These are phyloP conservation scores for Scopus umbretta DNA, from an alignment of 2,113 vertebrate genomes.

Conservation along the genomic window DNA sequence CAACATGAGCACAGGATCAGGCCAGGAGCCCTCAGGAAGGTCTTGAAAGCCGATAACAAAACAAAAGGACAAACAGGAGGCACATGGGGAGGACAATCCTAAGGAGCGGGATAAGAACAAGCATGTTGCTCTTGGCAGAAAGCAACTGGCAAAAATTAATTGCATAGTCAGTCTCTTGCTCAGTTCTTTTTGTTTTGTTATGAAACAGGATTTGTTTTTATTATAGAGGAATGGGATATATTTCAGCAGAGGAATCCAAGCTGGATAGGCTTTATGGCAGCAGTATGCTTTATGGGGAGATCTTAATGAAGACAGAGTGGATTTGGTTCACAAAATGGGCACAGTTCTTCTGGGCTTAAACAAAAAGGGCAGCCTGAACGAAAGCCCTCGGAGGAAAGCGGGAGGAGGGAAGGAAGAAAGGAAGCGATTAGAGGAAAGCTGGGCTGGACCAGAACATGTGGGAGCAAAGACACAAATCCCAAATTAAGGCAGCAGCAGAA, in stretches of 20 bases:
- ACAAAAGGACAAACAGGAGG: constrained; percentile 20
- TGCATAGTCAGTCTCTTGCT: background rate
- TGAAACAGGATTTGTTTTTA: constrained; percentile 15
- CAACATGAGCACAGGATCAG: background rate
- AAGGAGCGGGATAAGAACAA: background rate
- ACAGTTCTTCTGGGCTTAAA: background rate
- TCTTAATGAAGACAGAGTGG: background rate
- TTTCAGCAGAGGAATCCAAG: background rate
- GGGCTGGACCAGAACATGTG: background rate
- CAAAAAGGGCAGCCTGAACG: background rate
- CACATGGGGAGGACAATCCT: background rate
- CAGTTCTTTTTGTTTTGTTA: constrained; percentile 31
- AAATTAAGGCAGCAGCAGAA: background rate
- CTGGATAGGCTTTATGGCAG: background rate
- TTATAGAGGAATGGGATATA: background rate
- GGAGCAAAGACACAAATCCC: background rate
- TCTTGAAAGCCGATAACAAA: background rate
- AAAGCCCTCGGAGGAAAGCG: background rate
- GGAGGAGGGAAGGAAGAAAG: background rate
- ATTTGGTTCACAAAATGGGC: background rate
- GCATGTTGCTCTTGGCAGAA: constrained; percentile 47
- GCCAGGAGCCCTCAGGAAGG: background rate
- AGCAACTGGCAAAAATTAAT: constrained; percentile 5
- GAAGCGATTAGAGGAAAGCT: background rate
- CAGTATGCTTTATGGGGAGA: background rate